Percentiles rank a stretch among this genome's conserved stretches.
These are phyloP conservation scores for Plestiodon gilberti DNA, from an alignment of 2,113 vertebrate genomes.

Conservation along the genomic window DNA sequence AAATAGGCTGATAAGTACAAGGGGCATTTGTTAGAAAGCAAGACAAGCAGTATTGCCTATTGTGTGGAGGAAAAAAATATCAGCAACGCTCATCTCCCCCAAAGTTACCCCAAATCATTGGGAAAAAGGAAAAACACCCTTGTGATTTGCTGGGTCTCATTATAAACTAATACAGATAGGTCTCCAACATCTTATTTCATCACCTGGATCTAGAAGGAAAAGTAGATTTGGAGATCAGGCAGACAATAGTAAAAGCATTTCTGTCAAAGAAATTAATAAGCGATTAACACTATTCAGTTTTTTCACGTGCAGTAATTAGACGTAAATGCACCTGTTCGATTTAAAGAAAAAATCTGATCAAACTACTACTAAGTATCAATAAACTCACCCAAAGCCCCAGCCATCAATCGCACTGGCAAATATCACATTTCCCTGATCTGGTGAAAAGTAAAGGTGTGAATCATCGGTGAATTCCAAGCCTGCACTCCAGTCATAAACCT, in stretches of 20 bases:
- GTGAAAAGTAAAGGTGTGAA: conserved; percentile 95
- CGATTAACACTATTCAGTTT: not conserved
- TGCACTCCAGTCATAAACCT: conserved; percentile 93
- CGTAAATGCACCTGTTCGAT: not conserved
- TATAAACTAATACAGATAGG: not conserved
- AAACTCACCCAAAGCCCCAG: conserved; percentile 94
- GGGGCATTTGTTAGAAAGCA: too few species aligned
- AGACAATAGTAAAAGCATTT: rapidly evolving
- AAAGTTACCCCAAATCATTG: not conserved
- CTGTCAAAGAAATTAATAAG: not conserved
- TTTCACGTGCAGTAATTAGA: not conserved
- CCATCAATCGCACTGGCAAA: conserved; percentile 95
- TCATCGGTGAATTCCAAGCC: conserved; percentile 92
- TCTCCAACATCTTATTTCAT: conserved; percentile 29
- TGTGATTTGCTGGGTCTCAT: not conserved
- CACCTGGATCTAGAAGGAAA: conserved; percentile 12
- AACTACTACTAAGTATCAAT: not conserved
- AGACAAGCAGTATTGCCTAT: too few species aligned
- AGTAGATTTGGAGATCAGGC: not conserved
- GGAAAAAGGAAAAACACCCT: not conserved
- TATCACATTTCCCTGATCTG: conserved; percentile 95
- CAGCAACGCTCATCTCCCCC: not conserved
- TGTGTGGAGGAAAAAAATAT: not conserved
- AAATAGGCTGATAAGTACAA: too few species aligned
- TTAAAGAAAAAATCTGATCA: too few species aligned